A percentile compares a stretch with the other conserved stretches of the same genome.
Conservation (phyloP, 2,797 vertebrate species). For the Chelonia mydas region DNA sequence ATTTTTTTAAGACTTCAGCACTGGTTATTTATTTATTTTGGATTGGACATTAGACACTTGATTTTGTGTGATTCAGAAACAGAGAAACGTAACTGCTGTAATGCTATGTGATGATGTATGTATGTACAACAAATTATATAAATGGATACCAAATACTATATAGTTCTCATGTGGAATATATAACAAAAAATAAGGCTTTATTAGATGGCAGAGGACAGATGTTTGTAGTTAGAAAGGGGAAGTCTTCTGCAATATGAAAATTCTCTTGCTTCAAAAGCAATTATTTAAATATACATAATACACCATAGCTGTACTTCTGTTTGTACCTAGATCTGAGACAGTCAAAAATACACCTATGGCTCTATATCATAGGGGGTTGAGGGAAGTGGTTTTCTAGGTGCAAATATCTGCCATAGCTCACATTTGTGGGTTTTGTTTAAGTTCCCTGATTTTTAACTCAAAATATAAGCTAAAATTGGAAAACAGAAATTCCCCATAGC, state of each 20-base stretch:
- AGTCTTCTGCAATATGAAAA: rapidly evolving
- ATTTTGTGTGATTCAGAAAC: background rate
- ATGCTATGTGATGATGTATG: rapidly evolving
- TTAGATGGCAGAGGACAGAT: background rate
- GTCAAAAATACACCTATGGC: background rate
- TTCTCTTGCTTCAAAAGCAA: background rate
- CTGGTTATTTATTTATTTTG: background rate
- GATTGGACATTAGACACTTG: background rate
- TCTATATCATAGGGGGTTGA: background rate
- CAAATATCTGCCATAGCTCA: background rate
- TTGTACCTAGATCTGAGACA: no score
- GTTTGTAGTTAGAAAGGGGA: background rate
- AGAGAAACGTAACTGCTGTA: background rate
- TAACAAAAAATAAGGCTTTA: background rate
- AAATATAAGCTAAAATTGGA: background rate
- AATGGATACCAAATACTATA: background rate
- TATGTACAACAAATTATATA: background rate
- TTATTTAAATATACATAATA: rapidly evolving
- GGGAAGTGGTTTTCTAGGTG: background rate
- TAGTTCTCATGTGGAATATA: background rate
- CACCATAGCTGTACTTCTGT: rapidly evolving
- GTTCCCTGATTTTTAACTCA: rapidly evolving
- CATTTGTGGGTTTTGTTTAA: background rate
- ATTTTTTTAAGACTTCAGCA: no score
- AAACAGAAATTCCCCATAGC: background rate